phyloP scores from a whole-genome alignment of 2,113 vertebrate species.

The Cebus imitator region DNA sequence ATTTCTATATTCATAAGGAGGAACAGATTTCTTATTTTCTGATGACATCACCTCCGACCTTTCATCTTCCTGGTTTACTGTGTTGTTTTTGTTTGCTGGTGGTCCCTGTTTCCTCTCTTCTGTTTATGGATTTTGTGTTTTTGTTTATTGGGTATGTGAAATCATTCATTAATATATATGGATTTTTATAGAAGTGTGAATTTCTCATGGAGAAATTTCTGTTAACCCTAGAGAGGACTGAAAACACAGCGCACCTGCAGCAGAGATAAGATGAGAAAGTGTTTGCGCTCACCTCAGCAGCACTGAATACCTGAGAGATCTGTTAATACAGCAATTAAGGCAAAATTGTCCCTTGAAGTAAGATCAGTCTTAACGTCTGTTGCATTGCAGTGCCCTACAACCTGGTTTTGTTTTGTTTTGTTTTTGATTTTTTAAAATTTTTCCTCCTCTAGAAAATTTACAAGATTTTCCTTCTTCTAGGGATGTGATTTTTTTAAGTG shows the following conservation, averaged over 20 bases:
- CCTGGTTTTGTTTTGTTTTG: neutral
- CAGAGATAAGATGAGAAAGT: neutral
- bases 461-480: neutral
- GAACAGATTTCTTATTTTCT: neutral
- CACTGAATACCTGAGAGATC: neutral
- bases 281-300: neutral
- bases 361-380: neutral
- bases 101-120: neutral
- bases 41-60: neutral
- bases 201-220: slow-evolving; percentile 19
- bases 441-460: neutral
- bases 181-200: slow-evolving; percentile 41
- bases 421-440: neutral
- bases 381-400: rapidly evolving
- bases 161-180: neutral
- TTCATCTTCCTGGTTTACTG: neutral
- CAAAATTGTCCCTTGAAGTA: neutral
- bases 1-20: neutral
- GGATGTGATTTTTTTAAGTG: neutral
- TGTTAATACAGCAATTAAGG: neutral
- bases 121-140: neutral
- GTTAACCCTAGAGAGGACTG: slow-evolving; percentile 51
- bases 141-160: neutral
- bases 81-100: neutral
- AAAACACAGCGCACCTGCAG: neutral